phyloP scores from a whole-genome alignment of 2,888 invertebrate species.

The Caenorhabditis parvicauda region DNA sequence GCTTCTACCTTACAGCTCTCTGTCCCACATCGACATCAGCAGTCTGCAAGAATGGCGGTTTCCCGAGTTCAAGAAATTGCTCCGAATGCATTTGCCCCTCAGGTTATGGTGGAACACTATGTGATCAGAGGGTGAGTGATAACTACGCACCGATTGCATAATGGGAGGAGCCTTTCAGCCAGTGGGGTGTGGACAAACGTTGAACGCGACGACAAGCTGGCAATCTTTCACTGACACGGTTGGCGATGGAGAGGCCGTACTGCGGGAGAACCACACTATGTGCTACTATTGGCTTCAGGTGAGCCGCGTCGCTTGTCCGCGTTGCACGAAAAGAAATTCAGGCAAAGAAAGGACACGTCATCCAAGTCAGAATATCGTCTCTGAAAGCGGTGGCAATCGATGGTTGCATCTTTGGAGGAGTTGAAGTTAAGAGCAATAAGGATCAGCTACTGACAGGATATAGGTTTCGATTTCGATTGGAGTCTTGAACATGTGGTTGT shows the following conservation, averaged over 20 bases:
- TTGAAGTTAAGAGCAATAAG: conserved; percentile 46
- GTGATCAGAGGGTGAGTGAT: conserved; percentile 29
- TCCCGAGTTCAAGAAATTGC: conserved; percentile 46
- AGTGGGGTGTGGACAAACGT: conserved; percentile 24
- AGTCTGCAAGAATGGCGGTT: conserved; percentile 52
- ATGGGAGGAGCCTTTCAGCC: conserved; percentile 15
- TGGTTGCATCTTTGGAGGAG: conserved; percentile 55
- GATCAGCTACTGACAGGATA: conserved; percentile 41
- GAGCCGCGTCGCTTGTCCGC: background rate
- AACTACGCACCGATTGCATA: background rate
- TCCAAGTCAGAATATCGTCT: conserved; percentile 39
- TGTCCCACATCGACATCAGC: conserved; percentile 28
- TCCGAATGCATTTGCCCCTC: conserved; percentile 49
- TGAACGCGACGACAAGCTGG: conserved; percentile 19
- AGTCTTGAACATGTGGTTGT: background rate
- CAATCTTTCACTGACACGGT: conserved; percentile 17
- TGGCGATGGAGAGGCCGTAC: conserved; percentile 19
- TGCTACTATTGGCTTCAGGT: conserved; percentile 35
- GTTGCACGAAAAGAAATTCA: conserved; percentile 3
- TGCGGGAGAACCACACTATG: conserved; percentile 21
- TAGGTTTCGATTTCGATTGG: conserved; percentile 11
- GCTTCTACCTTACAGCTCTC: conserved; percentile 9
- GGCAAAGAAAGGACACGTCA: conserved; percentile 30
- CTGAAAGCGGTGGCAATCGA: conserved; percentile 35
- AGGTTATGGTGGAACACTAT: conserved; percentile 47